Base-by-base conservation (phyloP, 2,888 invertebrate genomes). In the Trichopria drosophilae region DNA sequence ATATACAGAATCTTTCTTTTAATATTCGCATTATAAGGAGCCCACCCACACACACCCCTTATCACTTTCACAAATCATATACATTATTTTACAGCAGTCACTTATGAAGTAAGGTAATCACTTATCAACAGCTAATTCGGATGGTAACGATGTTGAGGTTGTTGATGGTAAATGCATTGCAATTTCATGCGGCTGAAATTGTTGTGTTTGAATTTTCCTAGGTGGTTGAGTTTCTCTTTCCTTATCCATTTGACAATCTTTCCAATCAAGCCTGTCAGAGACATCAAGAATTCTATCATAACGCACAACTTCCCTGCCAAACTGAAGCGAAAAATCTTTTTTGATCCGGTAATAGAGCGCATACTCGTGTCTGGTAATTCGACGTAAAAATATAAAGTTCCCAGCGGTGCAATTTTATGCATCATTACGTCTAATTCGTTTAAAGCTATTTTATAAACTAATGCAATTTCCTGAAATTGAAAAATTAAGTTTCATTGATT, bases 231-330 rank as follows among this genome's bases (percentile, higher is more conserved):
- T 79, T 76, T 98, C 97, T 57, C 89, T 84, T 2, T 90, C 87
- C 60, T 84, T 84, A 3, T 81, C 79, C 9, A 88, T 73, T 43
- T 84, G 81, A 70, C 97, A 97, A 59, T 88, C 86, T 59, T 86
- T 87, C 97, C 98, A 99, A 73, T 99, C 95, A 0, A 88, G 84
- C 64, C 90, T 85, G 58, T 93, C 89, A 37, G 89, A 87, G 70
- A 91, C 84, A 74, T 97, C 87, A 22, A 99, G 78, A 52, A 99
- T 79, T 4, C 85, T 83, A 10, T 86, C 83, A 39, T 87, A 84
- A 1, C 93, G 90, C 53, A 98, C 77, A 0, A 94, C 92, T 72
- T 97, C 95, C 64, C 91, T 84, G 44, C 90, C 96, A 79, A 96
- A 97, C 75, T 96, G 93, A 28, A 97, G 73, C 0, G 96, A 95